Evolutionary conservation across 64 coral and sea anemone species (phyloP).

Genomic region (Pachyseris speciosa): DNA sequence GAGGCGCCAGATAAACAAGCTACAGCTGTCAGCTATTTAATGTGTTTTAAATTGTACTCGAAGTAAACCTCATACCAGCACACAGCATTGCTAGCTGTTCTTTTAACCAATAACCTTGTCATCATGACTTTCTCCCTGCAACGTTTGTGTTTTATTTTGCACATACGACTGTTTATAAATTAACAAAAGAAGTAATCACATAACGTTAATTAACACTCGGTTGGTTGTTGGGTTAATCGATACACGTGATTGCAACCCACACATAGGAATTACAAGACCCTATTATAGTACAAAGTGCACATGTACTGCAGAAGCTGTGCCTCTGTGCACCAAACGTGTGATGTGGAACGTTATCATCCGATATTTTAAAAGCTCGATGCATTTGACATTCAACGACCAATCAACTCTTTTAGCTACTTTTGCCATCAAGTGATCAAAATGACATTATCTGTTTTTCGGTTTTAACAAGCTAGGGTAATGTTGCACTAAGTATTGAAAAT

Average conservation of each 20-base stretch:
- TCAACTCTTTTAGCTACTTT: background rate
- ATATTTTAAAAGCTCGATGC: background rate
- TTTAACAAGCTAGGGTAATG: too few relatives aligned
- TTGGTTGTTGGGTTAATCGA: too few relatives aligned
- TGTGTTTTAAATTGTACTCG: background rate
- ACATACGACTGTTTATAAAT: background rate
- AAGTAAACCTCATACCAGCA: background rate
- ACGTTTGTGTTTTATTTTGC: background rate
- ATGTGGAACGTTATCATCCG: too few relatives aligned
- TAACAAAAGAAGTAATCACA: too few relatives aligned
- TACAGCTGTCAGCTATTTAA: background rate
- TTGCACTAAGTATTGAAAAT: background rate
- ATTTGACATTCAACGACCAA: background rate
- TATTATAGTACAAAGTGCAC: background rate
- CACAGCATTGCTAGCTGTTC: background rate
- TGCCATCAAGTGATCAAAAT: too few relatives aligned
- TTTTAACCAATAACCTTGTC: background rate
- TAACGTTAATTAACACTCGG: too few relatives aligned
- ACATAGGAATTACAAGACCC: too few relatives aligned
- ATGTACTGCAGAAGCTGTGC: too few relatives aligned
- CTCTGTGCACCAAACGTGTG: too few relatives aligned
- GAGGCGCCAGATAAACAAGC: background rate
- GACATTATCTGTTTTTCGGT: too few relatives aligned
- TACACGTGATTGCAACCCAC: too few relatives aligned
- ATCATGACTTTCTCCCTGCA: background rate